phyloP scores from a whole-genome alignment of 2,888 invertebrate genomes.

The Dastarcus helophoroides region DNA sequence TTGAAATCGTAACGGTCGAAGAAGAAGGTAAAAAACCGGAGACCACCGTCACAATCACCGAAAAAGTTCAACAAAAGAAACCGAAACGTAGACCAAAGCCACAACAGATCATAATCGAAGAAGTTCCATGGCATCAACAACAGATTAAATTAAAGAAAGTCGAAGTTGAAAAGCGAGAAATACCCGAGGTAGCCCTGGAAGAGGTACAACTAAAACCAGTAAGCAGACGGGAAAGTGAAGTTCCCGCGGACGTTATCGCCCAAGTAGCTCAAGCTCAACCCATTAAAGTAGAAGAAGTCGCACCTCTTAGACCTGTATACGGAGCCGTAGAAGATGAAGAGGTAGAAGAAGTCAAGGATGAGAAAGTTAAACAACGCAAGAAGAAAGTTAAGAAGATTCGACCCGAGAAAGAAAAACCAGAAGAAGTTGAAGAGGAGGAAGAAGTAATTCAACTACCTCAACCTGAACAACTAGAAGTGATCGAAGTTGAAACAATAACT shows the following conservation, averaged over 20 bases:
- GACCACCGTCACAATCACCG: constrained; percentile 17
- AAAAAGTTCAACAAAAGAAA: constrained; percentile 9
- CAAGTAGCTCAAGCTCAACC: too few species aligned
- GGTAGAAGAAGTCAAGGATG: too few species aligned
- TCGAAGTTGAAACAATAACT: constrained; percentile 45
- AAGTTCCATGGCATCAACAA: constrained; percentile 47
- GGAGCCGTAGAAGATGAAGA: too few species aligned
- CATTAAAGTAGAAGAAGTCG: too few species aligned
- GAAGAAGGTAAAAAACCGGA: constrained; percentile 21
- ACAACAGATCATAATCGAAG: constrained; percentile 7
- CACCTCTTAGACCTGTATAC: too few species aligned
- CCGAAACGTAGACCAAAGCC: constrained; percentile 9
- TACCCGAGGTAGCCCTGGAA: constrained; percentile 31
- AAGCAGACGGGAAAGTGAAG: constrained; percentile 8
- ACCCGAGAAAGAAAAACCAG: too few species aligned
- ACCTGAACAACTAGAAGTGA: constrained; percentile 19
- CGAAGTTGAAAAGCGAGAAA: constrained; percentile 27
- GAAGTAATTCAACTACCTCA: too few species aligned
- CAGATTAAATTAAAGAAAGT: constrained; percentile 39
- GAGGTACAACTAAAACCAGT: constrained; percentile 42
- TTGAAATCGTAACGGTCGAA: constrained; percentile 27
- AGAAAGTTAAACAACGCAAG: background rate
- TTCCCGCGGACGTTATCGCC: constrained; percentile 16
- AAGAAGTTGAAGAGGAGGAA: constrained; percentile 14
- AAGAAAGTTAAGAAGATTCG: constrained; percentile 17